Evolutionary conservation across 2,888 invertebrate genomes (phyloP).

Genomic region (Patella caerulea): DNA sequence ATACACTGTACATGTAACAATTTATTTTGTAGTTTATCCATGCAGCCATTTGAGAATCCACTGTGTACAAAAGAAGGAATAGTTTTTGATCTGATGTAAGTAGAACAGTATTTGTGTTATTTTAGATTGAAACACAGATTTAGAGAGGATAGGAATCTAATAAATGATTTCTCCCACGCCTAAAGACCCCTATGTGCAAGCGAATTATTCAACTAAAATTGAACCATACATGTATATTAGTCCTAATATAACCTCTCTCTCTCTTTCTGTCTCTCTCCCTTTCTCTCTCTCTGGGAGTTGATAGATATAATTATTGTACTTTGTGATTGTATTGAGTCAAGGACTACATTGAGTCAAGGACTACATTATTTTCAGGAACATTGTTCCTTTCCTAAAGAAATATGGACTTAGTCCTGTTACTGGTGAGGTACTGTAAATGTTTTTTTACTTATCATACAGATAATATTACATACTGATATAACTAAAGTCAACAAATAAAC

Average conservation of each 20-base stretch:
- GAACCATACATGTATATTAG: too few species aligned
- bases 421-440: conserved; percentile 78
- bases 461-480: too few species aligned
- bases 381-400: conserved; percentile 89
- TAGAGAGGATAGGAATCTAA: not conserved
- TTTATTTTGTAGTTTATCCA: conserved; percentile 78
- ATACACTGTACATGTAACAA: not conserved
- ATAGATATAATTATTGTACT: not conserved
- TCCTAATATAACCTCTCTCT: too few species aligned
- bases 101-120: conserved; percentile 24
- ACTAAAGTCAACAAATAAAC: too few species aligned
- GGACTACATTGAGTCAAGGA: too few species aligned
- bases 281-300: not conserved
- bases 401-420: conserved; percentile 95
- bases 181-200: too few species aligned
- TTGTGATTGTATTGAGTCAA: too few species aligned
- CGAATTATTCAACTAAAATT: too few species aligned
- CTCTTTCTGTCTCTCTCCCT: too few species aligned
- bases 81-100: conserved; percentile 85
- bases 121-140: not conserved
- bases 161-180: not conserved
- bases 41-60: conserved; percentile 93
- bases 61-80: conserved; percentile 92
- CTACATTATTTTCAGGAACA: conserved; percentile 73
- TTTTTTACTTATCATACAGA: not conserved